Evolutionary conservation across 2,797 vertebrate species (phyloP), one percentile per base, ranked within the genome.

Genomic region (Eptatretus atami): DNA sequence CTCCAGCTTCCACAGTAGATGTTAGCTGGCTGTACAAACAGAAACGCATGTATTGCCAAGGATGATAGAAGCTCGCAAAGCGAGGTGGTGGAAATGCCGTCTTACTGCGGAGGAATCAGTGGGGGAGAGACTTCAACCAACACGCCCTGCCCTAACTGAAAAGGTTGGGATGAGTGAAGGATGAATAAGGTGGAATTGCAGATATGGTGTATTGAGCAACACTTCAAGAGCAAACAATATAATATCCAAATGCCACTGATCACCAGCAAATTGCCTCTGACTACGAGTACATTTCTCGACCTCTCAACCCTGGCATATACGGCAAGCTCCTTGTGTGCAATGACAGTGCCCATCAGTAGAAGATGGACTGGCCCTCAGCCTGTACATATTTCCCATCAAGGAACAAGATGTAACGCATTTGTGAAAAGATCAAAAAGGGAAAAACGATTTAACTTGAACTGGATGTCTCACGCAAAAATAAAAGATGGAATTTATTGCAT

Each of bases 361-460:
- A 98, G 14, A 98, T 78, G 0, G 90, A 86, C 76, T 95, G 92
- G 11, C 95, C 88, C 69, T 98, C 92, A 11, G 90, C 92, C 90
- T 98, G 70, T 44, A 44, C 31, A 44, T 44, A 44, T 44, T 44
- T 3, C 2, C 31, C 4, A 44, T 44, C 31, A 44, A 44, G 31
- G 31, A 5, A 44, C 31, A n/a, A n/a, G n/a, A 44, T 44, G 31
- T 44, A 44, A 8, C 31, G n/a, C 3, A 44, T 44, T 44, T 44
- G 31, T 44, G 31, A n/a, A 44, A 44, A 44, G 19, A 44, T 8
- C 31, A 4, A 44, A 44, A 44, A 44, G 31, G 31, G 31, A n/a
- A 44, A 44, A 44, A 44, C 31, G 31, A 44, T 44, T 44, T 3
- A 44, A 44, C 31, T 44, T 44, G 4, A 8, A 5, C 31, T 44